A percentile compares a stretch with the other conserved stretches of the same genome.
Evolutionary conservation across 2,113 vertebrate genomes (phyloP).

Genomic region (Girardinichthys multiradiatus): DNA sequence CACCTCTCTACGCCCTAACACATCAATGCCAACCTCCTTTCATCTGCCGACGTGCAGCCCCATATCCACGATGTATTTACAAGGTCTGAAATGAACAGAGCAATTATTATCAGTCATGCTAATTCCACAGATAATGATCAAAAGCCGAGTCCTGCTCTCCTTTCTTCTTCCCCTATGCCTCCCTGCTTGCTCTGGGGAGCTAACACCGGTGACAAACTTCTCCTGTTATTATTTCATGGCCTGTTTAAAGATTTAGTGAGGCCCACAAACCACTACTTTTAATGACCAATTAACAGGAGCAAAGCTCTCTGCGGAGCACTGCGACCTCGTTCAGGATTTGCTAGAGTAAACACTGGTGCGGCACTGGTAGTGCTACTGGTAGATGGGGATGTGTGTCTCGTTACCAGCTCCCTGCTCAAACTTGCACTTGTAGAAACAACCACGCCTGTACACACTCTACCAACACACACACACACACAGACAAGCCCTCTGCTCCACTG

Average conservation of each 20-base stretch:
- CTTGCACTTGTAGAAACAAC: constrained; percentile 13
- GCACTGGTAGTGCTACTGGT: constrained; percentile 38
- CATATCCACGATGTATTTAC: constrained; percentile 71
- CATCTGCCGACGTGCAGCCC: constrained; percentile 63
- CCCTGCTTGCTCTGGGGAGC: constrained; percentile 66
- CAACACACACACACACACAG: constrained; percentile 42
- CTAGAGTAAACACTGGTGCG: constrained; percentile 77
- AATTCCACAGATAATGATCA: constrained; percentile 82
- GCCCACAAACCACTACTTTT: constrained; percentile 81
- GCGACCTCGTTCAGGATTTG: constrained; percentile 74
- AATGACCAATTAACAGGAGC: constrained; percentile 86
- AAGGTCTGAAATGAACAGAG: constrained; percentile 75
- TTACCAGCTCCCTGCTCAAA: constrained; percentile 69
- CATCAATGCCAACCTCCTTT: constrained; percentile 75
- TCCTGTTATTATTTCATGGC: constrained; percentile 81
- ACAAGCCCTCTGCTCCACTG: constrained; percentile 52
- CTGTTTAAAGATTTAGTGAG: constrained; percentile 85
- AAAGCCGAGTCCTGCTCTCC: constrained; percentile 69
- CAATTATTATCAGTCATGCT: constrained; percentile 80
- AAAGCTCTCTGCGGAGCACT: constrained; percentile 71
- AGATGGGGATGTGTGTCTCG: constrained; percentile 63
- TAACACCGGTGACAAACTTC: constrained; percentile 73
- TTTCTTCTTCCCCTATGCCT: constrained; percentile 55
- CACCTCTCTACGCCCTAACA: constrained; percentile 66
- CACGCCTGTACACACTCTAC: constrained; percentile 35